Base-by-base conservation (phyloP, 1,140 invertebrate species). In the Drosophila seguyi region DNA sequence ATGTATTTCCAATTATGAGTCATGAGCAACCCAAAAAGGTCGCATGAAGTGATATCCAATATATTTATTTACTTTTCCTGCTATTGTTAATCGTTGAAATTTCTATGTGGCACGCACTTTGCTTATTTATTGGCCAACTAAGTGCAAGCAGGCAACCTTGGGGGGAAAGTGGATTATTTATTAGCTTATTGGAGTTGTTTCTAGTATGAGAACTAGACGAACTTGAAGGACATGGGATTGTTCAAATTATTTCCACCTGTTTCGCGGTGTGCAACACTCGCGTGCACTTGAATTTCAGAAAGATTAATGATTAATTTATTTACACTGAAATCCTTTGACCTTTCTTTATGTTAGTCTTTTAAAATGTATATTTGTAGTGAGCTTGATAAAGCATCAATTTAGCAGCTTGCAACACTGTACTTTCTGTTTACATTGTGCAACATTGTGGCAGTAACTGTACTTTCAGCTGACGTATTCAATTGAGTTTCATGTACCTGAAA, bases 131-230 rank as follows among this genome's bases (percentile, higher is more conserved):
- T 69, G 18, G 47, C 47, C 45, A 29, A 38, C 16, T 25, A 53
- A 42, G 27, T 36, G 27, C 11, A 25, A 4, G 36, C 39, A 39
- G 20, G 7, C 7, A 38, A 14, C 22, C 6, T 58, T n/a, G 11
- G 18, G 10, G 60, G 6, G 27, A 65, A 65, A 68, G 59, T 36
- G 11, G 36, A 42, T 52, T 65, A 69, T 69, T 68, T 67, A 69
- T 67, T 66, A 16, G 27, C 34, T 44, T 29, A 29, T 44, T 66
- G 42, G 27, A 27, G 18, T 55, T 36, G 22, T 36, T 47, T 20
- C 6, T 66, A 18, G 36, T 44, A 53, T 67, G 18, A 34, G 34
- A 66, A 66, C 52, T 66, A 14, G 13, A 27, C 16, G 7, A 53
- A n/a, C 16, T n/a, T n/a, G 6, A 39, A 62, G 34, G 42, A 47